A percentile compares a stretch with the other conserved stretches of the same genome.
Conservation (phyloP, 2,113 vertebrate genomes). For the Corythoichthys haematopterus region DNA sequence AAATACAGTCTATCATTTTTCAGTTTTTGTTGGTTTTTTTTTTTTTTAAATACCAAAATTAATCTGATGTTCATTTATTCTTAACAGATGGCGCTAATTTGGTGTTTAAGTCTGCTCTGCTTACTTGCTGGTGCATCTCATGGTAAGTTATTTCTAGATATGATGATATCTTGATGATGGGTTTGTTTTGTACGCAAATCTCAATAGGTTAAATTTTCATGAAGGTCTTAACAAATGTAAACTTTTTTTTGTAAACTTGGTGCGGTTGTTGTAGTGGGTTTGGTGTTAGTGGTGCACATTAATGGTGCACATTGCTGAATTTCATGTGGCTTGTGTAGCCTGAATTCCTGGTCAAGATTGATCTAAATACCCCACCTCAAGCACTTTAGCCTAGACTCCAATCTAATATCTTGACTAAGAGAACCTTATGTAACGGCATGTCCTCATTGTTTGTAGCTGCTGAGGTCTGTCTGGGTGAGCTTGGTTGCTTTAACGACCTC, state of each 20-base stretch:
- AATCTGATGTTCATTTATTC: neutral
- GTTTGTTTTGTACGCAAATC: neutral
- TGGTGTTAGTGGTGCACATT: neutral
- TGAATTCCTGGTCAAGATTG: neutral
- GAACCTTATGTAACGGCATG: neutral
- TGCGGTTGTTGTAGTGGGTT: neutral
- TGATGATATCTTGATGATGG: neutral
- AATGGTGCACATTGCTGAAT: neutral
- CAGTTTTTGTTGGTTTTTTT: neutral
- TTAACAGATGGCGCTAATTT: slow-evolving; percentile 52
- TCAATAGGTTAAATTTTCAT: neutral
- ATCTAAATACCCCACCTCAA: neutral
- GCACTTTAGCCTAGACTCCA: too few relatives aligned
- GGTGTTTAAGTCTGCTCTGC: slow-evolving; percentile 38
- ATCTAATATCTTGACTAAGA: neutral
- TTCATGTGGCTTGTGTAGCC: neutral
- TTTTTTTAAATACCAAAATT: neutral
- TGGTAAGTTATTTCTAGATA: slow-evolving; percentile 35
- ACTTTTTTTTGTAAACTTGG: neutral
- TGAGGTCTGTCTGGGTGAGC: slow-evolving; percentile 68
- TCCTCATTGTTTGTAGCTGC: slow-evolving; percentile 24
- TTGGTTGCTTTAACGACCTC: slow-evolving; percentile 75
- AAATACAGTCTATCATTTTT: neutral
- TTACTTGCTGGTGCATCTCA: slow-evolving; percentile 29
- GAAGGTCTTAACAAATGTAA: neutral